Evolutionary conservation across 2,113 vertebrate genomes (phyloP), one percentile per base, ranked within the genome.

Genomic region (Tachysurus fulvidraco): DNA sequence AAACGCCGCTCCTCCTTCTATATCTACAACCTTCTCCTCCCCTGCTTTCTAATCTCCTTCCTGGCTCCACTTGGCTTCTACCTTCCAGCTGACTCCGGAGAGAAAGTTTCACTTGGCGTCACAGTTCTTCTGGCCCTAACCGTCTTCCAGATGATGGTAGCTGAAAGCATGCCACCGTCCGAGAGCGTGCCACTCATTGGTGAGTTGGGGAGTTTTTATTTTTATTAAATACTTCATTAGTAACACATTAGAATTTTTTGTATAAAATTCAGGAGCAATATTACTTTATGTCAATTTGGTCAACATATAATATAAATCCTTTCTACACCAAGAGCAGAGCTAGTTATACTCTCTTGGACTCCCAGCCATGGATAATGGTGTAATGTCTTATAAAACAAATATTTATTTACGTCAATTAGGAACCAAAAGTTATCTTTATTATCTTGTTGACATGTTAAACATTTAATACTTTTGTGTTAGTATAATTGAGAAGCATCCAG

Each of bases 141-240:
- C 0, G 98, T 99, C 76, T 99, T 99, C 91, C 98, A 99, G 93
- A 92, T 99, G 83, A 95, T 99, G 97, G 98, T 99, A 92, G 98
- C 98, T 64, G 98, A 99, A 93, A 99, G 97, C 94, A 99, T 99
- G 98, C 98, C 98, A 0, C 97, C 98, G 44, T 98, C 98, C 28
- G 98, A 99, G 93, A 98, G 95, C 1, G 96, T 99, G 36, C 98
- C 98, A 54, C 94, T 99, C 30, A 99, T 99, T 93, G 98, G 98
- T 99, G 83, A 94, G 87, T 76, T 30, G 25, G 13, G 54, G 4
- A 81, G 52, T 9, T 6, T 5, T 30, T 17, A 36, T 44, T 60
- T 60, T 36, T n/a, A 44, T 52, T 30, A 11, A n/a, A 64, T 77
- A 54, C 55, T 55, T 84, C 10, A 17, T 13, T 28, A 62, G 23